Evolutionary conservation across 2,888 invertebrate species (phyloP), one percentile per base, ranked within the genome.

Genomic region (Chesias legatella): DNA sequence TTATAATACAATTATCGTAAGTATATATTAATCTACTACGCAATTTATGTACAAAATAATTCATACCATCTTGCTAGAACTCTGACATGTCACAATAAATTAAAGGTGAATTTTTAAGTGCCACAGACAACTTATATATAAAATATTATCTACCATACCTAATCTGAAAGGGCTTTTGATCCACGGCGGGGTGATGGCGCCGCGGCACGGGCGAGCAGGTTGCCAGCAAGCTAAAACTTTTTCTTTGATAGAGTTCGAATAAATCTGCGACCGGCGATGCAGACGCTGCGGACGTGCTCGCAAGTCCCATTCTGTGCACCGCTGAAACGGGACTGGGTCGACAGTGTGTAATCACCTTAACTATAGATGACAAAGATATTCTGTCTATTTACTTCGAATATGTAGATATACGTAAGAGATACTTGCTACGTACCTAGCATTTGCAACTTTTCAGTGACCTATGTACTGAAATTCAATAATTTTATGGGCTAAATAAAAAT

Each of bases 201-300:
- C 70, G 73, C 65, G n/a, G n/a, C n/a, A n/a, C n/a, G n/a, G n/a
- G n/a, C n/a, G n/a, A n/a, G 70, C 61, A 71, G 75, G 75, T 79
- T 81, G 82, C 79, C 78, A 79, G 67, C 61, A 51, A 60, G 63
- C 67, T 75, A 75, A 76, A 79, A 81, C 68, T 79, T 83, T 80
- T 82, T 83, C 83, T 79, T 83, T 83, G 83, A 83, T 82, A 83
- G 79, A 83, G 76, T 80, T 78, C 65, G 60, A 64, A 84, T 84
- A 84, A 83, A 84, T 84, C 77, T 70, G 66, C 66, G 56, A 67
- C 58, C 65, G 65, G 67, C 75, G 70, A 58, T 75, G 73, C 74
- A 77, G 76, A 74, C 73, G 71, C 63, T 57, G 51, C 39, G 57
- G 65, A 71, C 60, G 67, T 67, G 68, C 58, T 52, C 48, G 54